Percentiles rank a stretch among this genome's conserved stretches.
These are phyloP conservation scores for Mionectes olivaceus DNA, from an alignment of 2,797 vertebrate species.

Conservation along the genomic window DNA sequence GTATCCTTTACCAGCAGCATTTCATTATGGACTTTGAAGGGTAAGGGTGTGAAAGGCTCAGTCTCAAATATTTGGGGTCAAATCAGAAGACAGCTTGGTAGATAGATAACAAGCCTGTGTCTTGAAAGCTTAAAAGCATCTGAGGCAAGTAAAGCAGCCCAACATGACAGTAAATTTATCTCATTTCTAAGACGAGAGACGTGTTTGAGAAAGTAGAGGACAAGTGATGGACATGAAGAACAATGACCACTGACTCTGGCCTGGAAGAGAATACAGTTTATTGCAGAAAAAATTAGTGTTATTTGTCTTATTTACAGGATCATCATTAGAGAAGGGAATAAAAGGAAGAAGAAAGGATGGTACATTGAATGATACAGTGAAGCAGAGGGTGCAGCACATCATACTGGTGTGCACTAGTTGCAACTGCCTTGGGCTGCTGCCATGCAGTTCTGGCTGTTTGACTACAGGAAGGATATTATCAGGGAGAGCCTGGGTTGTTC, in stretches of 20 bases:
- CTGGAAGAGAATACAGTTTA: not conserved
- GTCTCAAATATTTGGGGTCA: not conserved
- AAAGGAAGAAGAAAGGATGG: not conserved
- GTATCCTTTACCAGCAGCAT: fast-evolving
- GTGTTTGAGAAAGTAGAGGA: not conserved
- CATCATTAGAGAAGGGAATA: not conserved
- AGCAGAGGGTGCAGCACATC: not conserved
- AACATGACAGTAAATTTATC: not conserved
- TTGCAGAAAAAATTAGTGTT: not conserved
- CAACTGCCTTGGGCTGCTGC: not conserved
- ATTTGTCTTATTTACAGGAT: not conserved
- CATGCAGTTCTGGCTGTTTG: not conserved
- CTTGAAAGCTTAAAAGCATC: not conserved
- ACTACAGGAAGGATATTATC: not conserved
- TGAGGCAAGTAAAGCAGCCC: not conserved
- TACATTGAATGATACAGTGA: not conserved
- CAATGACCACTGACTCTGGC: not conserved
- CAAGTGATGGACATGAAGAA: not conserved
- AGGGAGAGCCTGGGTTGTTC: not conserved
- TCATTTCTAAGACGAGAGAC: not conserved
- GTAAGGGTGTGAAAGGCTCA: not conserved
- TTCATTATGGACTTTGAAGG: not conserved
- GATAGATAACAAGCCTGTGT: not conserved
- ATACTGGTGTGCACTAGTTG: not conserved
- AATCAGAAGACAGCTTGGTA: not conserved